Conservation (phyloP, 2,113 vertebrate genomes). For the Microcebus ravelobensis region DNA sequence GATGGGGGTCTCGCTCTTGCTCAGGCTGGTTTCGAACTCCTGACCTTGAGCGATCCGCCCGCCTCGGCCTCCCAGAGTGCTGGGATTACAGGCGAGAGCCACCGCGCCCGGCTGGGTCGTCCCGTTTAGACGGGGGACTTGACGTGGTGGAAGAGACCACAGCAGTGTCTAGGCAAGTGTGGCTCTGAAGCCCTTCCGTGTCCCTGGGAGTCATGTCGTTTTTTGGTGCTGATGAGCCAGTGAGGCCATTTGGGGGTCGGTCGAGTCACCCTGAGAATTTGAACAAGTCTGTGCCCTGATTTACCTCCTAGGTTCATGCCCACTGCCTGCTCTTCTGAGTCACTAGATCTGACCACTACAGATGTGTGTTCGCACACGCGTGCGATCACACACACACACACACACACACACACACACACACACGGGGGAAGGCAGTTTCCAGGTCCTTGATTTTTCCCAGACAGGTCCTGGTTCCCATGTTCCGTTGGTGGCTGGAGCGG, state of each 20-base stretch:
- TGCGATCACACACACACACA: too few species aligned
- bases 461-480: background rate
- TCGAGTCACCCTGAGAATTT: background rate
- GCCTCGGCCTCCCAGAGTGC: too few species aligned
- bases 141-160: conserved; percentile 51
- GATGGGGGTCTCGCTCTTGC: too few species aligned
- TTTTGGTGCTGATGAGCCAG: conserved; percentile 22
- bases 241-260: conserved; percentile 19
- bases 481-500: background rate
- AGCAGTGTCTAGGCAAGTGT: background rate
- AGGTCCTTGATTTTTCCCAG: background rate
- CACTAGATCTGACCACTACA: background rate
- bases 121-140: conserved; percentile 61
- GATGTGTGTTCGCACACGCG: rapidly evolving
- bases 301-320: background rate
- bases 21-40: too few species aligned
- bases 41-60: too few species aligned
- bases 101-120: background rate
- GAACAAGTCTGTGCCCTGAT: background rate
- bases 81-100: too few species aligned
- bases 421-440: background rate
- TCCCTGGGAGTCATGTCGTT: conserved; percentile 21
- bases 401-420: rapidly evolving
- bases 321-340: rapidly evolving
- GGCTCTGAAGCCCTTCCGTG: conserved; percentile 62